Conservation (phyloP, 1,140 invertebrate species). For the Choristoneura fumiferana region DNA sequence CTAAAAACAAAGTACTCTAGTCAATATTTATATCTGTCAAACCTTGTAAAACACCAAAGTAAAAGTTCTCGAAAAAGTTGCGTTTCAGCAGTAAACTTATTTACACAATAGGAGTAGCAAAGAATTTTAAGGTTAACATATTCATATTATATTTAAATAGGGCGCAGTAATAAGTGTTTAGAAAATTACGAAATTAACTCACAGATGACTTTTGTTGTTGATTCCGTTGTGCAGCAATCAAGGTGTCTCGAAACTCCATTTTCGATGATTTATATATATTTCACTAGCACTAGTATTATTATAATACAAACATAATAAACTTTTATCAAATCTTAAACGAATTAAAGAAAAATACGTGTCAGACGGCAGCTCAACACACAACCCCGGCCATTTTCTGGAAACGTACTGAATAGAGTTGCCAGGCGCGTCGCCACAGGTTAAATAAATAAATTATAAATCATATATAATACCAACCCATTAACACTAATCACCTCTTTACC, state of each 20-base stretch:
- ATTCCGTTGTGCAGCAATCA: constrained; percentile 71
- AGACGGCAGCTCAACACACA: constrained; percentile 56
- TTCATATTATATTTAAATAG: constrained; percentile 2
- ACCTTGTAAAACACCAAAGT: neutral
- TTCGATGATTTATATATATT: constrained; percentile 28
- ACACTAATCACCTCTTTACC: too few species aligned
- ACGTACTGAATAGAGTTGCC: constrained; percentile 58
- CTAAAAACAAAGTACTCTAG: constrained; percentile 40
- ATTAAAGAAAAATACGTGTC: constrained; percentile 70
- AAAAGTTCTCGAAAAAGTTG: neutral
- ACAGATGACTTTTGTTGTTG: constrained; percentile 76
- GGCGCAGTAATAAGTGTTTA: constrained; percentile 3
- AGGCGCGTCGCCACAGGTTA: neutral
- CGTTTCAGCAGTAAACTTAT: too few species aligned
- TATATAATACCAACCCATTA: too few species aligned
- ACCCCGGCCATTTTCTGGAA: constrained; percentile 73
- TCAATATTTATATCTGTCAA: constrained; percentile 4
- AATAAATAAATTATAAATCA: too few species aligned
- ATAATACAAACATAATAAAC: constrained; percentile 41
- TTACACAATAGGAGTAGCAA: constrained; percentile 26
- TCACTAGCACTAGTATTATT: constrained; percentile 23
- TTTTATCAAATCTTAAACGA: constrained; percentile 62
- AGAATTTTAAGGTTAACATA: constrained; percentile 31
- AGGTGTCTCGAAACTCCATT: constrained; percentile 73
- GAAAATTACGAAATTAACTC: constrained; percentile 35